Evolutionary conservation across 2,797 vertebrate species (phyloP), one percentile per base, ranked within the genome.

Genomic region (Cheirogaleus major): DNA sequence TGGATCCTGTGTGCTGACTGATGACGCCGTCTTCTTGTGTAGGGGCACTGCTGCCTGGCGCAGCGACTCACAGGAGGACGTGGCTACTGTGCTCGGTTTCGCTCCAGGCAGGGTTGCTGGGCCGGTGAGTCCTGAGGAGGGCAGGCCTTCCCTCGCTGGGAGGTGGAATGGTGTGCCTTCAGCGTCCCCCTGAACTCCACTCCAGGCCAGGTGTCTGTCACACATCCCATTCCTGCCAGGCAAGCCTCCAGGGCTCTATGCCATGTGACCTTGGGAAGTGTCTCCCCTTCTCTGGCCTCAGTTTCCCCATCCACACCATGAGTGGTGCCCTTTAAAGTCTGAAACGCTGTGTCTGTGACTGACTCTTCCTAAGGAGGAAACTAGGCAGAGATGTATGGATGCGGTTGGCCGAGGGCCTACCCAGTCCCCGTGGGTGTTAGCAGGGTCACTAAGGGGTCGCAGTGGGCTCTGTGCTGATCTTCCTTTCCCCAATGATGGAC

Each of bases 161-260:
- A 3, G 0, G 43, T 32, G 48, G 4, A 5, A 17, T 4, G 0
- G 23, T 18, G 30, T 61, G 65, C 43, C 52, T 10, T 7, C 30
- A 72, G 30, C 30, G 59, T 23, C 43, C 30, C 38, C 22, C 25
- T 13, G 17, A 48, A 79, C 1, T 55, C 76, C 43, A 38, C 11
- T 78, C 4, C 15, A 43, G 86, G 17, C 45, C 7, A 13, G 22
- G 20, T 22, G 6, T 82, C 61, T 32, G 57, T 35, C n/a, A 32
- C 63, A 20, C 6, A 10, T 15, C 32, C 82, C 5, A 1, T 45
- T 59, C 57, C 45, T 50, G 4, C 23, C 20, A 43, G 78, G 13
- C n/a, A 13, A 30, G 18, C 11, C 81, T 67, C 52, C 7, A 7
- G 73, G 25, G 3, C 27, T 76, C 9, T 35, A 15, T 12, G 14